Evolutionary conservation across 2,797 vertebrate genomes (phyloP), one percentile per base, ranked within the genome.

Genomic region (Lacerta viridis): DNA sequence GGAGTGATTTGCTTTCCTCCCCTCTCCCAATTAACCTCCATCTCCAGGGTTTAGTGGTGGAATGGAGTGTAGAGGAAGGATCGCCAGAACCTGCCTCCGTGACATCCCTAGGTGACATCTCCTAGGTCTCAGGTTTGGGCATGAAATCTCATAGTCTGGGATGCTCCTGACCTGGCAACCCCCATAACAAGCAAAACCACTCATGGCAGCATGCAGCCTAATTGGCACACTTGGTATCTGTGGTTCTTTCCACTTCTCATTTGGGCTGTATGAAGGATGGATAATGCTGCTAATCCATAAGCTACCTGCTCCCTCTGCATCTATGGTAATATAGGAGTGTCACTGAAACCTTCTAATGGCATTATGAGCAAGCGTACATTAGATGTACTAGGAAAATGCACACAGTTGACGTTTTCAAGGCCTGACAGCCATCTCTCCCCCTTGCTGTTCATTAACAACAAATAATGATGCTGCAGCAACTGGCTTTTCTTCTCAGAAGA

Each of bases 221-320:
- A 64, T 23, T 23, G 20, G 23, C 61, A 64, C n/a, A 33, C 27
- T 36, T 55, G 43, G 20, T 7, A 68, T 39, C 41, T 79, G 23
- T 17, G 0, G 0, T 0, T 87, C 61, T 50, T 76, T 75, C n/a
- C n/a, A 66, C 36, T 83, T 0, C 61, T 72, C 84, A 59, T 18
- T 9, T 79, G 55, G 55, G 66, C n/a, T 83, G 4, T 84, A 78
- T 81, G 39, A 55, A 7, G 2, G 72, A 29, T 68, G 25, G 55
- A 36, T 88, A 88, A 80, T 18, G 17, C 82, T 72, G 80, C 11
- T 90, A 86, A 91, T 85, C 83, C 88, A 84, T 46, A 61, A 74
- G 1, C 71, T 64, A 9, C 0, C 2, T 64, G 80, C 8, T 76
- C 10, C 36, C 41, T 81, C 85, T 82, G 33, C 66, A 84, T 33